These are phyloP conservation scores for Spisula subtruncata DNA, from an alignment of 2,888 invertebrate species.

Conservation along the genomic window DNA sequence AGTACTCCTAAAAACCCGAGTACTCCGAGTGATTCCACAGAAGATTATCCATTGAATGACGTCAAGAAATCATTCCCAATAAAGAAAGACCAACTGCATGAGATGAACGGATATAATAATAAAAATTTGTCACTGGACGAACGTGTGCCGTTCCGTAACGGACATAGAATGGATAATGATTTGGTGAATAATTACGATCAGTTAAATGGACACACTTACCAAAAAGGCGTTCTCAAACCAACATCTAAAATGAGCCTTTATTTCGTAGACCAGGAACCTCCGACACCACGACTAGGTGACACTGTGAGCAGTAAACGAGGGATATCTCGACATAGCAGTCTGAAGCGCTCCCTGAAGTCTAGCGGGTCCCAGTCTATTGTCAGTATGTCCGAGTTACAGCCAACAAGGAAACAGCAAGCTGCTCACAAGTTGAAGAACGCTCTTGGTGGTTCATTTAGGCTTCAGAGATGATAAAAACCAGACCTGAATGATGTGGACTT, in stretches of 20 bases:
- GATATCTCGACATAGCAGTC: conserved; percentile 65
- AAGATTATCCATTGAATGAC: conserved; percentile 54
- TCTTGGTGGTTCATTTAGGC: conserved; percentile 50
- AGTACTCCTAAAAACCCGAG: conserved; percentile 61
- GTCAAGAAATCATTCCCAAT: conserved; percentile 45
- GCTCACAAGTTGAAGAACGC: conserved; percentile 68
- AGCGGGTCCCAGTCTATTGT: conserved; percentile 55
- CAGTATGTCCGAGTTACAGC: conserved; percentile 68
- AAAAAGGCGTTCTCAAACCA: conserved; percentile 57
- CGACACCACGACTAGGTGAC: conserved; percentile 66
- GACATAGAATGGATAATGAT: conserved; percentile 25
- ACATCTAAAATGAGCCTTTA: conserved; percentile 59
- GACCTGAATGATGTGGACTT: not conserved
- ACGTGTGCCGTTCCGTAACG: conserved; percentile 23
- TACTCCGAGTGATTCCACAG: conserved; percentile 53
- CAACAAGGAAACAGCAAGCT: conserved; percentile 69
- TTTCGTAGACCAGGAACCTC: conserved; percentile 49
- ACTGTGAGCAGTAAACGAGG: conserved; percentile 55
- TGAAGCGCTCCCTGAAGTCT: conserved; percentile 54
- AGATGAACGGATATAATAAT: conserved; percentile 27
- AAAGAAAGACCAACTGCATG: conserved; percentile 23
- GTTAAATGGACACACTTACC: conserved; percentile 57
- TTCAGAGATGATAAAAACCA: conserved; percentile 59
- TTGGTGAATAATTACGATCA: conserved; percentile 44
- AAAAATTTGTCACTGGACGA: not conserved